Evolutionary conservation across 2,888 invertebrate species (phyloP).

Genomic region (Caenorhabditis uteleia): DNA sequence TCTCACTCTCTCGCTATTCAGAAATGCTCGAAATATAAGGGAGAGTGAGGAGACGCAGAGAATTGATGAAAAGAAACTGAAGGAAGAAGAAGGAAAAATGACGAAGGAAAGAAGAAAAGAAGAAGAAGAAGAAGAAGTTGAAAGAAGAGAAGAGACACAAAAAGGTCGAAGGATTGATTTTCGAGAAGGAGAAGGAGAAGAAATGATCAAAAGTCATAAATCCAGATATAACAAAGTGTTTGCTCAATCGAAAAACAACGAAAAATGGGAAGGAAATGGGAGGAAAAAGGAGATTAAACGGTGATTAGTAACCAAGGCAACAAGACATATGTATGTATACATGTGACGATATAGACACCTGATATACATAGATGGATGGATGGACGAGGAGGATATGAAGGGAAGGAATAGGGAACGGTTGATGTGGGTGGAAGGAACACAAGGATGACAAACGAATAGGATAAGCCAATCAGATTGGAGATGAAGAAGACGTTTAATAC

Average conservation of each 20-base stretch:
- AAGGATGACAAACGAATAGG: too few species aligned
- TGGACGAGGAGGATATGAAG: too few species aligned
- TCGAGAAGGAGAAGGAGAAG: neutral
- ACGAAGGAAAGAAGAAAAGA: constrained; percentile 4
- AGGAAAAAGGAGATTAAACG: too few species aligned
- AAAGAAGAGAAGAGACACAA: constrained; percentile 13
- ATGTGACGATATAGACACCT: too few species aligned
- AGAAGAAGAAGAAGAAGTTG: constrained; percentile 9
- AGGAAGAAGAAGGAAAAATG: constrained; percentile 1
- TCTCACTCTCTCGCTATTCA: too few species aligned
- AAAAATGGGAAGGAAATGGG: neutral
- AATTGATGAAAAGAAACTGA: constrained; percentile 1
- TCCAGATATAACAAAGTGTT: constrained; percentile 5
- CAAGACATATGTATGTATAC: too few species aligned
- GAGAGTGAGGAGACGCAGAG: neutral
- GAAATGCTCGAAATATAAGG: neutral
- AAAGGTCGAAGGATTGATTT: constrained; percentile 1
- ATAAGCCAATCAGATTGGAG: too few species aligned
- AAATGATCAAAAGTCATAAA: neutral
- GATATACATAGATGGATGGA: too few species aligned
- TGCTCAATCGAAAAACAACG: neutral
- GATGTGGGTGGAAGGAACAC: too few species aligned
- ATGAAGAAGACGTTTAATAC: too few species aligned
- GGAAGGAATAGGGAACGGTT: too few species aligned
- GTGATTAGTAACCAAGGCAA: too few species aligned